Evolutionary conservation across 92 coral and sea anemone genomes (phyloP).

Genomic region (Umimayanthus kanabou): DNA sequence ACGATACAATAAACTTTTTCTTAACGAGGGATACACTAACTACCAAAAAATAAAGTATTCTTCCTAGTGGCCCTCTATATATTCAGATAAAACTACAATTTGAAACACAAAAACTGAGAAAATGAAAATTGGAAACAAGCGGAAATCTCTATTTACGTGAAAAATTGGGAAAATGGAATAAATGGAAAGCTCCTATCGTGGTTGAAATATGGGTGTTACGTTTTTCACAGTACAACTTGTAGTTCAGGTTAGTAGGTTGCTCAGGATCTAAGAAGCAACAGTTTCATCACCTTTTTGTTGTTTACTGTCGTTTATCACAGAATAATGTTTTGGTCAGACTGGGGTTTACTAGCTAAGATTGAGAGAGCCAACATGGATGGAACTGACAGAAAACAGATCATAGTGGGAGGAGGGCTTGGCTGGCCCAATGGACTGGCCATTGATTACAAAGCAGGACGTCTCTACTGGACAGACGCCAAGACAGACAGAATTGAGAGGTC

Average conservation of each 20-base stretch:
- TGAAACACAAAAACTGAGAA: too few species aligned
- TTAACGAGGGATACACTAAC: too few species aligned
- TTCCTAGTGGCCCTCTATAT: too few species aligned
- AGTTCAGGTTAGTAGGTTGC: neutral
- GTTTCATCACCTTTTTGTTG: neutral
- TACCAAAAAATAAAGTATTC: too few species aligned
- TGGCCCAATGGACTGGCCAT: slow-evolving; percentile 93
- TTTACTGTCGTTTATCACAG: slow-evolving; percentile 39
- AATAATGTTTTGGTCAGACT: slow-evolving; percentile 90
- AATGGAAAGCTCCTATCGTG: too few species aligned
- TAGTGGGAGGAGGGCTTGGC: slow-evolving; percentile 61
- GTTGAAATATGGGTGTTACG: too few species aligned
- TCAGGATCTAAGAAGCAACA: neutral
- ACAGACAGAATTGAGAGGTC: slow-evolving; percentile 63
- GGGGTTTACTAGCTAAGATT: slow-evolving; percentile 80
- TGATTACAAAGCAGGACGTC: slow-evolving; percentile 60
- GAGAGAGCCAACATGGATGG: slow-evolving; percentile 96
- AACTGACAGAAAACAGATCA: slow-evolving; percentile 62
- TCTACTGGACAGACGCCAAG: slow-evolving; percentile 89
- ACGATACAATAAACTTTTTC: too few species aligned
- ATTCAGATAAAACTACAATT: too few species aligned
- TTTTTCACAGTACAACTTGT: neutral
- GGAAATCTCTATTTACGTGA: too few species aligned
- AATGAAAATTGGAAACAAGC: too few species aligned
- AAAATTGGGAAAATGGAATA: too few species aligned